Evolutionary conservation across 2,797 vertebrate species (phyloP).

Genomic region (Aselliscus stoliczkanus): DNA sequence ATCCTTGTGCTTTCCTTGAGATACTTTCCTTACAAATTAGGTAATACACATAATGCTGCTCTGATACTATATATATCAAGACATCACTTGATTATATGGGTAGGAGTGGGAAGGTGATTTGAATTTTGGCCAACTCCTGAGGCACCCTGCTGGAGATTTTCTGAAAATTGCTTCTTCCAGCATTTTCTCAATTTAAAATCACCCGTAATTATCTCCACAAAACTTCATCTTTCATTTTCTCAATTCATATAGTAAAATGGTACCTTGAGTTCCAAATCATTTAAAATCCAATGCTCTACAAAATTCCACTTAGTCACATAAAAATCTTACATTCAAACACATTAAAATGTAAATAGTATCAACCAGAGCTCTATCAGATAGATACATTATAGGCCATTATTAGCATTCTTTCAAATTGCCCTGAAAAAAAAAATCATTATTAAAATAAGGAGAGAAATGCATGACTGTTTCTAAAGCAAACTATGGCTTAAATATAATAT

Average conservation of each 20-base stretch:
- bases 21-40: not conserved
- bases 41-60: not conserved
- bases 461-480: not conserved
- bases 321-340: not conserved
- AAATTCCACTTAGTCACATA: not conserved
- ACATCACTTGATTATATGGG: not conserved
- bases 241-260: not conserved
- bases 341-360: not conserved
- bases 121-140: not conserved
- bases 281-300: not conserved
- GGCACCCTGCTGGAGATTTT: constrained; percentile 15
- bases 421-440: not conserved
- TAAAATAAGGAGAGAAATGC: not conserved
- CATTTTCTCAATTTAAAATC: not conserved
- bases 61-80: no score
- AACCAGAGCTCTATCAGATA: not conserved
- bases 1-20: not conserved
- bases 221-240: constrained; percentile 1
- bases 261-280: not conserved
- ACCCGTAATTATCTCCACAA: not conserved
- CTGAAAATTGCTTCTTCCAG: not conserved
- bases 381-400: not conserved
- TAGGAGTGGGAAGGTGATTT: not conserved
- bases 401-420: not conserved
- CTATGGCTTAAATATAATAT: not conserved